These are phyloP conservation scores for Lethrus apterus DNA, from an alignment of 1,140 invertebrate species.

Conservation along the genomic window DNA sequence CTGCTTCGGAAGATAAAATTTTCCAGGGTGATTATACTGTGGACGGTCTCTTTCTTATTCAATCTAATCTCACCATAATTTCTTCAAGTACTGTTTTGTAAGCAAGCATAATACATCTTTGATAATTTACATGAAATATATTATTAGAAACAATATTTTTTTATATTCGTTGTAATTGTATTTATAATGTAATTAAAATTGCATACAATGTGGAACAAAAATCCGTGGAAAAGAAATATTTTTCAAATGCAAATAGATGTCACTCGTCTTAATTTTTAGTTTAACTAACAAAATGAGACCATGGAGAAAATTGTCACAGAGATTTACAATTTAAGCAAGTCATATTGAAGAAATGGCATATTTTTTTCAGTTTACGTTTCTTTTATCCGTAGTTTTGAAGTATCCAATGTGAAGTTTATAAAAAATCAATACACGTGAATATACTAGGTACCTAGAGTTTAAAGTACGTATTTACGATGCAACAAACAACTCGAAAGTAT, in stretches of 20 bases:
- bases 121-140: conserved; percentile 3
- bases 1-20: conserved; percentile 6
- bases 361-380: neutral
- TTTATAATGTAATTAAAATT: neutral
- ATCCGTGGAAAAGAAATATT: too few species aligned
- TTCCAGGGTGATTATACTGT: conserved; percentile 8
- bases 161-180: neutral
- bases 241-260: too few species aligned
- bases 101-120: neutral
- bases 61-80: conserved; percentile 12
- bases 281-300: too few species aligned
- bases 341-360: too few species aligned
- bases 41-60: conserved; percentile 9
- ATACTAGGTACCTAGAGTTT: conserved; percentile 5
- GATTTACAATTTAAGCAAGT: too few species aligned
- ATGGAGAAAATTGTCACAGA: too few species aligned
- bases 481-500: conserved; percentile 6
- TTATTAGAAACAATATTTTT: neutral
- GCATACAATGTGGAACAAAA: too few species aligned
- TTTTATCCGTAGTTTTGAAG: neutral
- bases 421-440: neutral
- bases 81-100: conserved; percentile 3
- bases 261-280: too few species aligned
- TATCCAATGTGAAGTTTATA: conserved; percentile 1
- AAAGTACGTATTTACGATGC: neutral